Evolutionary conservation across 2,797 vertebrate species (phyloP), one percentile per base, ranked within the genome.

Genomic region (Sebastes cheni): DNA sequence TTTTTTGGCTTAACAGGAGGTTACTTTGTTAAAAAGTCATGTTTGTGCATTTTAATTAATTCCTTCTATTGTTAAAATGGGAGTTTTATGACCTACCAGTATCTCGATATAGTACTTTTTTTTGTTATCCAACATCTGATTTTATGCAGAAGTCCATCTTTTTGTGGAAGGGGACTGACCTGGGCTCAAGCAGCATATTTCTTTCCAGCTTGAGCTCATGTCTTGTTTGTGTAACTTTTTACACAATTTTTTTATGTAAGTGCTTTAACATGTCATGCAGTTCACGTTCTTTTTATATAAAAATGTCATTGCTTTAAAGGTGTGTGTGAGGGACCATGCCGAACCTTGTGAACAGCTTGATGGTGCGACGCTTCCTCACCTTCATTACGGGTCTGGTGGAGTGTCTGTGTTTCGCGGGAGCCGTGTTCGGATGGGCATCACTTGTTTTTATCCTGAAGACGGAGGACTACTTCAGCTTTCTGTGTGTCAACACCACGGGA

Each of bases 361-460:
- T 32, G 42, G 61, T 93, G 46, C 91, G 93, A 18, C 95, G 86
- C 11, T 84, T 94, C 88, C 91, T 96, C 54, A 98, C 97, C 0
- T 86, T 99, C 9, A 23, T 91, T 13, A 96, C 97, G 0, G 97
- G 98, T 22, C 87, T 99, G 69, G 75, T 98, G 91, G 98, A 99
- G 87, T 98, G 97, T 71, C 93, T 98, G 8, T 96, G 96, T 86
- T 98, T 99, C 1, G 95, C 97, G 0, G 98, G 98, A 1, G 85
- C 94, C 2, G 92, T 98, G 75, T 98, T 98, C 0, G 98, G 98
- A 71, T 99, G 97, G 97, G 94, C 97, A 7, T 98, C 97, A 0
- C 94, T 99, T 6, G 96, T 97, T 54, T 98, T 96, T 2, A 94
- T 99, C 78, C 95, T 99, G 66, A 98, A 98, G 92, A 71, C 75